Evolutionary conservation across 2,888 invertebrate species (phyloP), one percentile per base, ranked within the genome.

Genomic region (Chrysomela aeneicollis): DNA sequence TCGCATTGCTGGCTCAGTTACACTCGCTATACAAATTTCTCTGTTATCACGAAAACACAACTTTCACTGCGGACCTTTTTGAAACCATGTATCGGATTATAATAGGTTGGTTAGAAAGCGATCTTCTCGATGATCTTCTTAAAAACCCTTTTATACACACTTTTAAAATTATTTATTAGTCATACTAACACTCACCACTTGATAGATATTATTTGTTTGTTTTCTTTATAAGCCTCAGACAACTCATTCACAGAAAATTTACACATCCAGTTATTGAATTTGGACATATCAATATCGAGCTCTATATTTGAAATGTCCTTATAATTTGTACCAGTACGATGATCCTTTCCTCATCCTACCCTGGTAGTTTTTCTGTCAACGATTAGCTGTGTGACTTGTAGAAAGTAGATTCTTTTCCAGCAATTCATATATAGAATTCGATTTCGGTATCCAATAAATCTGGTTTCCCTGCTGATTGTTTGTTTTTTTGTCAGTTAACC

Each of bases 401-500:
- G 35, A 10, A 35, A 12, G 35, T 35, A 35, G 35, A 42, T 4
- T 4, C 1, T 15, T n/a, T 42, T 42, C 4, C 2, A 12, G 15
- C 42, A 42, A 3, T 42, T 42, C 15, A n/a, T 15, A n/a, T 42
- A 15, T 42, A 42, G 42, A 42, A 42, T 15, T 42, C 42, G 42
- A 12, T 15, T n/a, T 42, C 15, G 42, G 12, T 42, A 12, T 15
- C 42, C 4, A 15, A 15, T 15, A 4, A 42, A 10, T 15, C 42
- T 15, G 42, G 42, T 42, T 42, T n/a, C 42, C 15, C 9, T 4
- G 19, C 55, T 55, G 55, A 55, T 57, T 10, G 22, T 57, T 46
- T 66, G 57, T 66, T 66, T 68, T 60, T 64, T 66, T 66, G 63
- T 61, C 64, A 58, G 67, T 61, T 67, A 67, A 67, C 67, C 49